A percentile compares a stretch with the other conserved stretches of the same genome.
phyloP scores from a whole-genome alignment of 2,797 vertebrate genomes.

The Prunella strophiata region DNA sequence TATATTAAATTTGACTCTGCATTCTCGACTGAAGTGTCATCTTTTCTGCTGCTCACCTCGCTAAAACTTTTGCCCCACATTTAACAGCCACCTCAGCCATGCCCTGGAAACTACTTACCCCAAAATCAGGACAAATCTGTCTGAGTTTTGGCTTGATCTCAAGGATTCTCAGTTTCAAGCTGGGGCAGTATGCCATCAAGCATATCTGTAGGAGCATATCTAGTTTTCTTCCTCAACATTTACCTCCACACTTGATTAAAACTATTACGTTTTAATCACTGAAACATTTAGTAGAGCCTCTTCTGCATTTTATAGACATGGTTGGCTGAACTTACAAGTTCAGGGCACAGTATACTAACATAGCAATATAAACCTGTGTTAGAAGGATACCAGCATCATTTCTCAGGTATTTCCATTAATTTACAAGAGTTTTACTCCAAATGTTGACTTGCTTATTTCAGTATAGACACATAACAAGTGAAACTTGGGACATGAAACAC shows the following conservation, averaged over 20 bases:
- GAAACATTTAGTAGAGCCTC: neutral
- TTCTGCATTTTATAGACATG: neutral
- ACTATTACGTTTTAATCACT: accelerated
- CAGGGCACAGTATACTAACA: neutral
- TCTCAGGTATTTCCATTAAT: neutral
- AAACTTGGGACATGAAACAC: neutral
- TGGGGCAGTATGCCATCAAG: neutral
- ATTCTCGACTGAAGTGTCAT: neutral
- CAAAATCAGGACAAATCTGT: neutral
- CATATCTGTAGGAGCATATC: neutral
- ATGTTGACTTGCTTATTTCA: neutral
- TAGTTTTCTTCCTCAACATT: neutral
- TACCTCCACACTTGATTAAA: neutral
- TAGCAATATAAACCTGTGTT: neutral
- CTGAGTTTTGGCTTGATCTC: neutral
- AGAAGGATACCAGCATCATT: neutral
- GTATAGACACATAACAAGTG: neutral
- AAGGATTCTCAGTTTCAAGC: neutral
- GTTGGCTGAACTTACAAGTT: neutral
- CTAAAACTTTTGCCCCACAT: neutral
- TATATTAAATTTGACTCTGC: neutral
- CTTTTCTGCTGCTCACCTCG: neutral
- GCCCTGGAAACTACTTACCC: neutral
- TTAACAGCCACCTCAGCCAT: neutral
- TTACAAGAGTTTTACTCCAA: neutral